phyloP scores from a whole-genome alignment of 2,888 invertebrate genomes.

The Agonopterix subpropinquella region DNA sequence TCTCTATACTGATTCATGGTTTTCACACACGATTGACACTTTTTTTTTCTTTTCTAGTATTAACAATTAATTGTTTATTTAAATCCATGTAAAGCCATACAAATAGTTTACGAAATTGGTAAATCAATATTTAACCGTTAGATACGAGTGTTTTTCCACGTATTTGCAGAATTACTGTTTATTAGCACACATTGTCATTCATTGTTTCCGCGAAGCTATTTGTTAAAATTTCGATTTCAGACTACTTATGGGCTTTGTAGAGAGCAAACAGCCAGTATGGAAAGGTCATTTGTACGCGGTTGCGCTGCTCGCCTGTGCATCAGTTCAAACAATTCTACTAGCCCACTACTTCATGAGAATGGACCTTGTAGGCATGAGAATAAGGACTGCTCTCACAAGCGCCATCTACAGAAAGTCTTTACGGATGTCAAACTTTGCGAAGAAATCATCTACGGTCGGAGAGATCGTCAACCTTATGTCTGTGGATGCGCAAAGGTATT shows the following conservation, averaged over 20 bases:
- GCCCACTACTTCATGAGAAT: constrained; percentile 95
- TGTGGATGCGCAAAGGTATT: constrained; percentile 88
- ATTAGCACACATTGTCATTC: too few species aligned
- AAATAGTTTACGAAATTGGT: too few species aligned
- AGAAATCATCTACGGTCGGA: constrained; percentile 90
- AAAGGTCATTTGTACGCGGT: constrained; percentile 90
- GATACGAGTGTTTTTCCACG: too few species aligned
- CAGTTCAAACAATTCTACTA: constrained; percentile 87
- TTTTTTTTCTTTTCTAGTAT: too few species aligned
- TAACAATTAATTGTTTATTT: too few species aligned
- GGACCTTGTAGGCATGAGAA: constrained; percentile 93
- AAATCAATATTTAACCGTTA: too few species aligned
- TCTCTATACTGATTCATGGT: too few species aligned
- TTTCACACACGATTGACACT: too few species aligned
- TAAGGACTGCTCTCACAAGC: constrained; percentile 91
- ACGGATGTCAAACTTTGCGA: constrained; percentile 84
- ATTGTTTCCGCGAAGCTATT: too few species aligned
- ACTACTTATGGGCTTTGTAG: constrained; percentile 83
- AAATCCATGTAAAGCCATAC: too few species aligned
- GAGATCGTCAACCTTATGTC: constrained; percentile 96
- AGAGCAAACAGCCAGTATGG: constrained; percentile 81
- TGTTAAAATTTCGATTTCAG: constrained; percentile 52
- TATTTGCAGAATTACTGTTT: too few species aligned
- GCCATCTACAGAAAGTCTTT: constrained; percentile 92
- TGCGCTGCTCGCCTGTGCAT: constrained; percentile 83